These are phyloP conservation scores for Tragopan temminckii DNA, from an alignment of 2,797 vertebrate genomes.

Conservation along the genomic window DNA sequence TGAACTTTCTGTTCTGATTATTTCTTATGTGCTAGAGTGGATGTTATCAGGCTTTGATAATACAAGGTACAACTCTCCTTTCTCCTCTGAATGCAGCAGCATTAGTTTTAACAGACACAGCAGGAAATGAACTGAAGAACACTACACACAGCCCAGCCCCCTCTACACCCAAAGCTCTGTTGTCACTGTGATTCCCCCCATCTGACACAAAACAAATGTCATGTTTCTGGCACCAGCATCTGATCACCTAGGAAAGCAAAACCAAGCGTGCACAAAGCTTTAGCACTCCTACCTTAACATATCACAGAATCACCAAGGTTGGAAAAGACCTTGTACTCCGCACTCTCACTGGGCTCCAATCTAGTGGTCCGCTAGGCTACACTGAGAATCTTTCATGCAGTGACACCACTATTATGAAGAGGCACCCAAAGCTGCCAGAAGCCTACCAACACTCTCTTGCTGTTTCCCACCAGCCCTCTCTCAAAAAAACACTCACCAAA, in stretches of 20 bases:
- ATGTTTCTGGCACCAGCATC: neutral
- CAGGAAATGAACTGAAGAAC: neutral
- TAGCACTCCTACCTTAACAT: neutral
- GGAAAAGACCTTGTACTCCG: neutral
- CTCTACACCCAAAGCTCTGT: neutral
- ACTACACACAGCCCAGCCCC: neutral
- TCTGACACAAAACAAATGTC: neutral
- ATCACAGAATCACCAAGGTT: no score
- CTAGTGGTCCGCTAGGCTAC: neutral
- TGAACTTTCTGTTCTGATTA: neutral
- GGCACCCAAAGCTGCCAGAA: neutral
- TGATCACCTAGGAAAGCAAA: neutral
- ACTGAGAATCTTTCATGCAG: neutral
- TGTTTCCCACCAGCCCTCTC: neutral
- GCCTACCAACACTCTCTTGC: neutral
- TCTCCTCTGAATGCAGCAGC: neutral
- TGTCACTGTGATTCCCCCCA: neutral
- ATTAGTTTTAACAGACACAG: neutral
- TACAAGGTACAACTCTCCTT: neutral
- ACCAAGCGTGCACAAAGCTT: neutral
- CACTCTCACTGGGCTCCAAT: neutral
- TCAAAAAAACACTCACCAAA: slow-evolving; percentile 82
- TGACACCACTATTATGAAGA: neutral
- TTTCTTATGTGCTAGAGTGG: neutral
- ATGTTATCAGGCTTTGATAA: neutral